Evolutionary conservation across 2,888 invertebrate genomes (phyloP).

Genomic region (Sialis lutaria): DNA sequence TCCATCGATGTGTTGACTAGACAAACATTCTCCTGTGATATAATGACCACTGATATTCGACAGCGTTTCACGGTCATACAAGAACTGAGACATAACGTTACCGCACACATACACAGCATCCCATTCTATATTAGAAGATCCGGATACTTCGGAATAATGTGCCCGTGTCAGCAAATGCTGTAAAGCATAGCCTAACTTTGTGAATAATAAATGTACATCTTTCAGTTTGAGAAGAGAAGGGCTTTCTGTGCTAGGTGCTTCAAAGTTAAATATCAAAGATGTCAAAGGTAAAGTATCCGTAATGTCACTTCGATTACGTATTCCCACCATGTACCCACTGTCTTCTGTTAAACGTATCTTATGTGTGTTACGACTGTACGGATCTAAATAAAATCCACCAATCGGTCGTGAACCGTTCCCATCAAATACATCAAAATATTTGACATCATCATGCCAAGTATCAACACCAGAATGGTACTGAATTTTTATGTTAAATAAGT

Average conservation of each 20-base stretch:
- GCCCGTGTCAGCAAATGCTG: constrained; percentile 73
- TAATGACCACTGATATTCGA: constrained; percentile 54
- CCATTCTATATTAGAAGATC: constrained; percentile 81
- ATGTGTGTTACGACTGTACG: constrained; percentile 48
- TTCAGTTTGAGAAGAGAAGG: constrained; percentile 57
- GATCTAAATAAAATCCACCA: constrained; percentile 77
- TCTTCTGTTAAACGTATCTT: constrained; percentile 41
- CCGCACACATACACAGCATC: constrained; percentile 77
- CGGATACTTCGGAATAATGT: constrained; percentile 69
- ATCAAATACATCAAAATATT: constrained; percentile 66
- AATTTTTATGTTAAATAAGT: constrained; percentile 62
- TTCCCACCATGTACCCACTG: constrained; percentile 62
- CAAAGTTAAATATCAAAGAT: constrained; percentile 72
- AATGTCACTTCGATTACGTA: constrained; percentile 50
- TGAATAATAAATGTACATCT: constrained; percentile 61
- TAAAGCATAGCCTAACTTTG: constrained; percentile 73
- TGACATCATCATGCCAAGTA: constrained; percentile 75
- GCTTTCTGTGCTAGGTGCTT: constrained; percentile 38
- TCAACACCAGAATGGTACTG: constrained; percentile 45
- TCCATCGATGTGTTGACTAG: constrained; percentile 43
- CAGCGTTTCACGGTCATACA: constrained; percentile 42
- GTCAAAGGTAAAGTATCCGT: constrained; percentile 53
- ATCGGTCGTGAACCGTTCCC: constrained; percentile 41
- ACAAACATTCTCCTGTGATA: constrained; percentile 51
- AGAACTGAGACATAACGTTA: constrained; percentile 67